Conservation (phyloP, 1,140 invertebrate genomes). For the Drosophila chauvacae region DNA sequence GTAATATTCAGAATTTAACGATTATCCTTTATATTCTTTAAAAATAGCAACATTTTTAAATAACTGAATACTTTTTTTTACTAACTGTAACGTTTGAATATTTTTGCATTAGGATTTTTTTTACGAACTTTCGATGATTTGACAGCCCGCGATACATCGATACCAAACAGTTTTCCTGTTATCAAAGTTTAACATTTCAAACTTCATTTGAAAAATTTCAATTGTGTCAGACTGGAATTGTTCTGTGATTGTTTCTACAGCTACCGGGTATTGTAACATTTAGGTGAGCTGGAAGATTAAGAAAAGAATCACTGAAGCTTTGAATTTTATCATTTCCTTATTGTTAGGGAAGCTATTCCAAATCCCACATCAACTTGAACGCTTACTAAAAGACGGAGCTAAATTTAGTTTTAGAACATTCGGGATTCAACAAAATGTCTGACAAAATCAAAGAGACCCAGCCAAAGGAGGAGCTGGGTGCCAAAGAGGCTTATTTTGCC, state of each 20-base stretch:
- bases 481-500: constrained; percentile 86
- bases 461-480: constrained; percentile 5
- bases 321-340: background rate
- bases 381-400: no score
- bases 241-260: background rate
- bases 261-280: background rate
- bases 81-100: background rate
- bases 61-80: background rate
- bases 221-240: background rate
- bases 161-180: background rate
- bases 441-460: background rate
- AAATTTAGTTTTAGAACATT: no score
- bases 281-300: background rate
- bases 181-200: background rate
- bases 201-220: background rate
- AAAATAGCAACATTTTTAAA: background rate
- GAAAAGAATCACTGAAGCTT: background rate
- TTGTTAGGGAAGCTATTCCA: background rate
- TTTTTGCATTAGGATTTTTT: background rate
- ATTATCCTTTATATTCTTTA: background rate
- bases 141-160: background rate
- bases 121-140: background rate
- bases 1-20: background rate
- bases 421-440: background rate
- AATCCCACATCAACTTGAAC: background rate